These are phyloP conservation scores for Myopa testacea DNA, from an alignment of 2,888 invertebrate genomes.

Conservation along the genomic window DNA sequence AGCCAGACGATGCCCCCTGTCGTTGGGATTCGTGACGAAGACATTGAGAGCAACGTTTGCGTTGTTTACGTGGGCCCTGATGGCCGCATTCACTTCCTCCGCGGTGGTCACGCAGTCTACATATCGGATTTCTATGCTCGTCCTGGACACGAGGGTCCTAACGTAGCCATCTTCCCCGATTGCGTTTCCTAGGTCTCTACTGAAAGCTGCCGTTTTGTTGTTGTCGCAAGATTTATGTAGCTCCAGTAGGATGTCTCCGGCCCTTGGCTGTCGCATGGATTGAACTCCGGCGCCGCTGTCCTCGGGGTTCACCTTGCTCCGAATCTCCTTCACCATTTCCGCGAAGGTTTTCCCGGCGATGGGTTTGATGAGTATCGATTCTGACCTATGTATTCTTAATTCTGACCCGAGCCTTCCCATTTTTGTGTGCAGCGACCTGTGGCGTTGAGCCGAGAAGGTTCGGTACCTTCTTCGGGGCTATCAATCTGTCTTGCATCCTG, in stretches of 20 bases:
- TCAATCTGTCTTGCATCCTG: not conserved
- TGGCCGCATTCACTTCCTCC: not conserved
- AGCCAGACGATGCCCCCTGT: not conserved
- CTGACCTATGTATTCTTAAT: too few relatives aligned
- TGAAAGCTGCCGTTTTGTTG: not conserved
- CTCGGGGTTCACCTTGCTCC: not conserved
- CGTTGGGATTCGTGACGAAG: not conserved
- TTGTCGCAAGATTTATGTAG: not conserved
- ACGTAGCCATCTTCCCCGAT: not conserved
- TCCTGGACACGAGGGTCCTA: not conserved
- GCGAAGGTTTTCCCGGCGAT: not conserved
- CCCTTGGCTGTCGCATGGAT: not conserved
- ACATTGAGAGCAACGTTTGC: not conserved
- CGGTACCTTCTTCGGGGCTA: too few relatives aligned
- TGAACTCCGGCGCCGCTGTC: not conserved
- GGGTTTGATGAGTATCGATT: not conserved
- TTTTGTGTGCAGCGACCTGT: not conserved
- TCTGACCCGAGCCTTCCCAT: not conserved
- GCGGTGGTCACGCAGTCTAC: not conserved
- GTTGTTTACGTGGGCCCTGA: not conserved
- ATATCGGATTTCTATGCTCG: not conserved
- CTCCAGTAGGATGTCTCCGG: not conserved
- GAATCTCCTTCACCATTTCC: not conserved
- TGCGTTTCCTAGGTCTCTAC: not conserved
- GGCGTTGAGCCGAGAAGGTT: not conserved